Base-by-base conservation (phyloP, 2,113 vertebrate genomes). In the Gymnarchus niloticus region DNA sequence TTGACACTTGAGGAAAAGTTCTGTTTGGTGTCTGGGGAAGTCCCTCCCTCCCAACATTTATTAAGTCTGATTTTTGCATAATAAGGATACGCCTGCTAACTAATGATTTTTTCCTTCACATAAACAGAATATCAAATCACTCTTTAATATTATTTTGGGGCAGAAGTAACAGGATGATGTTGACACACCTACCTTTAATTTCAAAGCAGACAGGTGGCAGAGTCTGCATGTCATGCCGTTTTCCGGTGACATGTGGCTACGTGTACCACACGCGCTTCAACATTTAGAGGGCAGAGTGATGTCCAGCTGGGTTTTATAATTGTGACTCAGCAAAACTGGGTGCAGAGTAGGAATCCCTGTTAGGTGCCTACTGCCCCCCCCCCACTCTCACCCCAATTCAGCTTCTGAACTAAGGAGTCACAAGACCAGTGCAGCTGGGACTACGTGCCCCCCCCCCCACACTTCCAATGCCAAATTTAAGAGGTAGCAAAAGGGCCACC, bases 401-500 rank as follows among this genome's bases (percentile, higher is more conserved):
- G 28, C 51, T 69, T 37, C 51, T 56, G 49, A 85, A 76, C 19
- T 69, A 37, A 28, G 21, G 49, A 76, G 65, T 76, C 84, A 85
- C 51, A 33, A 77, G 84, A 56, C 69, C 25, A 23, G 65, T 37
- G 28, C 56, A 49, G 85, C 80, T 65, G n/a, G 19, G 48, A 19
- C 28, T 41, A 17, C 46, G 73, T 25, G 52, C 51, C 21, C 25
- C 12, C 51, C 51, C 48, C 51, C 25, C 12, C 25, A 28, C 28
- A 80, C 17, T 21, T 17, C 54, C 56, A 59, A 83, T 77, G 84
- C 41, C 61, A 41, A 76, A 85, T 49, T 85, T 83, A 85, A 83
- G 83, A 76, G 59, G 33, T 51, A 56, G 52, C 28, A 56, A 61
- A 28, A 86, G 46, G n/a, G n/a, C 56, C 6, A 44, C 1, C 25